Evolutionary conservation across 2,888 invertebrate species (phyloP), one percentile per base, ranked within the genome.

Genomic region (Hypomecis atomaria): DNA sequence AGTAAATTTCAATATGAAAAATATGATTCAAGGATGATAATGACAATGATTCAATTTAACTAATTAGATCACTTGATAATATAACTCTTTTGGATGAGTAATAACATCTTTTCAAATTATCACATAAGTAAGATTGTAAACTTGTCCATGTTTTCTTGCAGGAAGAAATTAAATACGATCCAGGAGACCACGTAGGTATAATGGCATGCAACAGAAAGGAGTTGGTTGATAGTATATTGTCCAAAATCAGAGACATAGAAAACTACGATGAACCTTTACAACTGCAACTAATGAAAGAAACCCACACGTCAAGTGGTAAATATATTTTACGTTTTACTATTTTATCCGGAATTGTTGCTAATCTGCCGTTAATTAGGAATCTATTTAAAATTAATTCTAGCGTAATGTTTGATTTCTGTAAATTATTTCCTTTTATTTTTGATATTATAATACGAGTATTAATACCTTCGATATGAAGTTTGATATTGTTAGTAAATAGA

Each of bases 101-200:
- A 47, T 33, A 33, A 47, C 13, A 13, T 7, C 7, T 45, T 45
- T 9, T 5, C 6, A 6, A 10, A 11, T 11, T 44, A 44, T 10
- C n/a, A 1, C 4, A 34, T 34, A 5, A 33, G 23, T 5, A 5
- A 47, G 10, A 10, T 10, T 0, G n/a, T 4, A 48, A 48, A 48
- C 4, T 37, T 38, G 3, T 0, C 6, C 34, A 33, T 54, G 11
- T 33, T 59, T 48, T 5, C 70, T 81, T 79, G 40, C 75, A 93
- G 93, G 84, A 82, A 75, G 94, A 94, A 76, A 88, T 96, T 33
- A 87, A 93, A 37, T 98, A 98, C 78, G 95, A 95, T 62, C 98
- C 98, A 0, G 99, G 99, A 0, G 99, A 99, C 86, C 99, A 99
- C 83, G 95, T 99, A 40, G 98, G 98, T 8, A 96, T 99, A 62